Base-by-base conservation (phyloP, 2,888 invertebrate species). In the Dolichopus griseipennis region DNA sequence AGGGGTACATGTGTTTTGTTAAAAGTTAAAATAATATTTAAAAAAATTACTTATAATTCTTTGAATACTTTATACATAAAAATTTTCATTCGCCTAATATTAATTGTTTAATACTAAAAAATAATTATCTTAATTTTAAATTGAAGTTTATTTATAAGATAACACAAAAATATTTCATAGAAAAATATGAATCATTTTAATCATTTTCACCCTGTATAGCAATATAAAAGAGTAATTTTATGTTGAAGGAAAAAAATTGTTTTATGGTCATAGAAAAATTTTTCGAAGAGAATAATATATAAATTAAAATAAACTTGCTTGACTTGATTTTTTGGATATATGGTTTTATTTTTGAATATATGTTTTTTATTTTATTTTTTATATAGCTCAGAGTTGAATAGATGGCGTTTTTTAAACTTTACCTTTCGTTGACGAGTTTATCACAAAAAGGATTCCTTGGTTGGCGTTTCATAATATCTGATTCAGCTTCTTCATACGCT, bases 401-500 rank as follows among this genome's bases (percentile, higher is more conserved):
- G 52, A 18, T 52, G 15, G 63, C 22, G 27, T 15, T 27, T 63
- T 63, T 27, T 63, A 63, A 78, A 27, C 77, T 77, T 89, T 90
- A 95, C 94, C 97, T 95, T 90, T 93, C 93, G 87, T 97, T 97
- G 84, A 97, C 96, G 84, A 97, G 92, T 88, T 96, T 96, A 89
- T 97, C 96, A 85, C 88, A 89, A 89, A 92, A 90, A 85, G 96
- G 95, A 87, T 96, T 91, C 89, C 96, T 91, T 84, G 96, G 96
- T 86, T 92, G 91, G 85, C 96, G 91, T 90, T 95, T 95, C 96
- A 96, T 96, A 85, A 96, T 96, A 90, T 96, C 96, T 85, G 93
- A 93, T 88, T 96, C 96, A 84, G 95, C 93, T 86, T 92, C 91
- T 88, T 96, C 95, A 88, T 96, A 96, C 85, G 96, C 95, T 88